Percentiles rank a stretch among this genome's conserved stretches.
Conservation (phyloP, 2,888 invertebrate species). For the Tenthredo scrophulariae region DNA sequence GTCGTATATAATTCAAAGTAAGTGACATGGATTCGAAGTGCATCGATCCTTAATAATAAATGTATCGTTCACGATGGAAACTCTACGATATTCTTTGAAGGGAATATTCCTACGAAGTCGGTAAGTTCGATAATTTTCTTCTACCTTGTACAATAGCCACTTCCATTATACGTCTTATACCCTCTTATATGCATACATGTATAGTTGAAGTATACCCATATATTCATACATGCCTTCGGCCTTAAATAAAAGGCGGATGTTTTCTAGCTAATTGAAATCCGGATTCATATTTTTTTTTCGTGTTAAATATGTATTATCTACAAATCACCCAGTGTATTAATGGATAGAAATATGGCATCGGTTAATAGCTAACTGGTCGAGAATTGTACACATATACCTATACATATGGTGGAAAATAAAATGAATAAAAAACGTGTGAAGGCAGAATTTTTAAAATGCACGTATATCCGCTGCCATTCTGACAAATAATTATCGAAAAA, state of each 20-base stretch:
- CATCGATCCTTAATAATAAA: constrained; percentile 34
- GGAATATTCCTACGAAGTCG: constrained; percentile 16
- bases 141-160: constrained; percentile 21
- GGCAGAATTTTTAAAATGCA: neutral
- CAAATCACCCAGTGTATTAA: constrained; percentile 47
- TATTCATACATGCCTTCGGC: neutral
- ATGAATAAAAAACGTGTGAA: neutral
- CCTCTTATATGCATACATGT: neutral
- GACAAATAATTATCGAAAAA: neutral
- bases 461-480: neutral
- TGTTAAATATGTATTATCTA: neutral
- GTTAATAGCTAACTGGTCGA: neutral
- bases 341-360: neutral
- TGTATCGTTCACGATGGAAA: neutral
- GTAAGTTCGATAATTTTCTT: constrained; percentile 41
- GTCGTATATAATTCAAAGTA: constrained; percentile 26
- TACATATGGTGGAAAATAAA: neutral
- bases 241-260: neutral
- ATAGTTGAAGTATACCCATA: neutral
- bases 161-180: neutral
- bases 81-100: constrained; percentile 1
- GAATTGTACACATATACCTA: neutral
- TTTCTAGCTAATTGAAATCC: neutral
- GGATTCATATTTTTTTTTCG: neutral
- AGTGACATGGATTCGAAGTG: constrained; percentile 2